These are phyloP conservation scores for Pseudomyrmex pallidus DNA, from an alignment of 1,140 invertebrate genomes.

Conservation along the genomic window DNA sequence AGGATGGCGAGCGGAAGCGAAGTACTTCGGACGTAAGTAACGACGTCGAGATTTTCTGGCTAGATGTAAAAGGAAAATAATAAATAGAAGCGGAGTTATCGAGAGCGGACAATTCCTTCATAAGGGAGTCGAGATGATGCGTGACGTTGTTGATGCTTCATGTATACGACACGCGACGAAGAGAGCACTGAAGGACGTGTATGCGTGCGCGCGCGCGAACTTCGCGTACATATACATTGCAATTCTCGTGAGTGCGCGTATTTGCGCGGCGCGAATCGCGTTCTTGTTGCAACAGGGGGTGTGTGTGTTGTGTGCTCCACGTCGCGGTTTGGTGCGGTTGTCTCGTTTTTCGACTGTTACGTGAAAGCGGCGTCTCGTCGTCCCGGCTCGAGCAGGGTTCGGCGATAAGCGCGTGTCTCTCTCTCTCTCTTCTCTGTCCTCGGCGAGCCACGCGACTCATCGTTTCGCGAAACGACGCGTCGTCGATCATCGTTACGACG, in stretches of 20 bases:
- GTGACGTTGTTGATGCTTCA: conserved; percentile 25
- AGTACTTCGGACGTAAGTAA: not conserved
- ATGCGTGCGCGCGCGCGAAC: not conserved
- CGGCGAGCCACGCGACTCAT: conserved; percentile 51
- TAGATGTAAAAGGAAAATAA: no score
- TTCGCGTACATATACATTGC: not conserved
- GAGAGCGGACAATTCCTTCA: no score
- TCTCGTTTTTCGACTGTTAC: not conserved
- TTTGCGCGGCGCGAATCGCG: not conserved
- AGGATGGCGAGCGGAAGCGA: not conserved
- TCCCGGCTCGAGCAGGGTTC: not conserved
- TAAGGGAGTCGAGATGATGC: not conserved
- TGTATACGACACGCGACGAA: not conserved
- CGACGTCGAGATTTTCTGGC: not conserved
- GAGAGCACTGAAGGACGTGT: not conserved
- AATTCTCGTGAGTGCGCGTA: not conserved
- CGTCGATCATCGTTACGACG: conserved; percentile 69
- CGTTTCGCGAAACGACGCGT: conserved; percentile 61
- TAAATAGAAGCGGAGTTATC: not conserved
- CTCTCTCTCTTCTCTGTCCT: not conserved
- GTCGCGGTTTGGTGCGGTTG: not conserved
- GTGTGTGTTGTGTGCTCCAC: not conserved
- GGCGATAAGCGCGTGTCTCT: not conserved
- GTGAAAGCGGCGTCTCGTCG: not conserved
- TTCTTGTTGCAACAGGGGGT: not conserved